Conservation (phyloP, 2,797 vertebrate genomes). For the Octomys mimax region DNA sequence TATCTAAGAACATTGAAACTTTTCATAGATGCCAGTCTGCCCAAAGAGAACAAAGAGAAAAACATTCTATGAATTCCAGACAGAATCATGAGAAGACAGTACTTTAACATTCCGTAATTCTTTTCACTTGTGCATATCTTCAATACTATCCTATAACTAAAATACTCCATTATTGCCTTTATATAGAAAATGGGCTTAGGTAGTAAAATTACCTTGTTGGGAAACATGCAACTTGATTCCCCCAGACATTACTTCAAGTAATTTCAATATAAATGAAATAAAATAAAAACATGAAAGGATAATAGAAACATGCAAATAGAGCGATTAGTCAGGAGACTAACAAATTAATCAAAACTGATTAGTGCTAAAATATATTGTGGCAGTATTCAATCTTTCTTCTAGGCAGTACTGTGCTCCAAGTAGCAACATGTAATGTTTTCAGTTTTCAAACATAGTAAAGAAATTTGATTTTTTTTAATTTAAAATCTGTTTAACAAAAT, state of each 20-base stretch:
- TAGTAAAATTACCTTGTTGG: not conserved
- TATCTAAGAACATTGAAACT: not conserved
- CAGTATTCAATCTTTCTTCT: not conserved
- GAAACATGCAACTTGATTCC: not conserved
- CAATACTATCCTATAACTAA: not conserved
- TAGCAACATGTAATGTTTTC: fast-evolving
- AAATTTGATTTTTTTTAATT: not conserved
- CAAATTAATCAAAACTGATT: not conserved
- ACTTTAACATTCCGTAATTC: not conserved
- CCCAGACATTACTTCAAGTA: not conserved
- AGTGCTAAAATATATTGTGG: not conserved
- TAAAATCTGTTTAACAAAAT: not conserved
- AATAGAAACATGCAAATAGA: not conserved
- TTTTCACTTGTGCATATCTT: not conserved
- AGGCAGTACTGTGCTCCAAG: not conserved
- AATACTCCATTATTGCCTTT: not conserved
- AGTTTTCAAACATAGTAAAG: not conserved
- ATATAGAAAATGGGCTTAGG: not conserved
- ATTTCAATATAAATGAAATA: slow-evolving; percentile 44
- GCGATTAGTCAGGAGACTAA: not conserved
- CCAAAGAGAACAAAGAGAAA: not conserved
- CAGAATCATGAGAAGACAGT: not conserved
- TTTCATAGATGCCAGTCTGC: not conserved
- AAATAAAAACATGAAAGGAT: not conserved
- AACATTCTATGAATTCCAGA: not conserved